These are phyloP conservation scores for Varroa destructor DNA, from an alignment of 1,140 invertebrate genomes.

Conservation along the genomic window DNA sequence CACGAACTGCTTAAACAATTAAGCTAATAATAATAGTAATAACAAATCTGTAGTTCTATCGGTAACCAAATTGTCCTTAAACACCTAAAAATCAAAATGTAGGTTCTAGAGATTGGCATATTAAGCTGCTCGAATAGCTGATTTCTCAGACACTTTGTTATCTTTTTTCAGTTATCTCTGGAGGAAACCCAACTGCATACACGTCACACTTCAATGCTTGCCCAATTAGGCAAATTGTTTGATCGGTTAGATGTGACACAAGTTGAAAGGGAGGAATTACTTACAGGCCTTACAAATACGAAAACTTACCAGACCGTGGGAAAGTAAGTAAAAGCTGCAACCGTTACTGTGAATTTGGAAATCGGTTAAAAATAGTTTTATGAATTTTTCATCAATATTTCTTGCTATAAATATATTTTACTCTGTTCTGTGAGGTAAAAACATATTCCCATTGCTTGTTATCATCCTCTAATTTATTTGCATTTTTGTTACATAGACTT, in stretches of 20 bases:
- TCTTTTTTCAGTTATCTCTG: neutral
- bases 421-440: too few relatives aligned
- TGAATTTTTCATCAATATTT: neutral
- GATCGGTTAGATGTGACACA: slow-evolving; percentile 12
- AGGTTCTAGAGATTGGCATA: too few relatives aligned
- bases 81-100: too few relatives aligned
- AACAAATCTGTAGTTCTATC: too few relatives aligned
- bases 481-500: neutral
- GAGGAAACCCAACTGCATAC: slow-evolving; percentile 3
- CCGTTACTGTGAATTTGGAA: too few relatives aligned
- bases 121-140: too few relatives aligned
- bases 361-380: neutral
- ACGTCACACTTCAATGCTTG: neutral
- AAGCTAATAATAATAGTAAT: too few relatives aligned
- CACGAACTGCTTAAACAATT: too few relatives aligned
- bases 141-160: neutral
- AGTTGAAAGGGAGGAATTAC: neutral
- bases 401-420: too few relatives aligned
- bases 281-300: neutral
- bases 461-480: too few relatives aligned
- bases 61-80: too few relatives aligned
- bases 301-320: slow-evolving; percentile 14
- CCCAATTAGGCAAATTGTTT: neutral
- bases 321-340: neutral
- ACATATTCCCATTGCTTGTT: too few relatives aligned